phyloP scores from a whole-genome alignment of 2,888 invertebrate species.

The Brenthis daphne region DNA sequence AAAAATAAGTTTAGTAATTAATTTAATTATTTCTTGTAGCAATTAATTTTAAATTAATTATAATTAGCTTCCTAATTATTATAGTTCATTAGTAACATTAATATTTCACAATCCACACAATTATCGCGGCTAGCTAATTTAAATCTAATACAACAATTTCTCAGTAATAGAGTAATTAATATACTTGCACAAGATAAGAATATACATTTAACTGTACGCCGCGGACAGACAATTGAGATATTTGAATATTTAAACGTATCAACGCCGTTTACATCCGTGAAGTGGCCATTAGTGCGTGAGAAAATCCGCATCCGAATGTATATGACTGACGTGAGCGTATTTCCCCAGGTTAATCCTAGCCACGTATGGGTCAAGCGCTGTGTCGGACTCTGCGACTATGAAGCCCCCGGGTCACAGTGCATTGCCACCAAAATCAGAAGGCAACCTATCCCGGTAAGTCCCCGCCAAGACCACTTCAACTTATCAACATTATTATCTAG shows the following conservation, averaged over 20 bases:
- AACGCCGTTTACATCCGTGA: conserved; percentile 50
- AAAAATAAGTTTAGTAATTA: neutral
- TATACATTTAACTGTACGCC: neutral
- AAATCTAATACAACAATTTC: conserved; percentile 23
- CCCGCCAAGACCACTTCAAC: neutral
- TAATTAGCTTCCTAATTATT: neutral
- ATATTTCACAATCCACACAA: conserved; percentile 20
- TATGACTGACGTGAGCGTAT: conserved; percentile 49
- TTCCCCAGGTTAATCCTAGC: conserved; percentile 72
- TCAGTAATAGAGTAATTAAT: conserved; percentile 25
- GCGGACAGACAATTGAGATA: conserved; percentile 1
- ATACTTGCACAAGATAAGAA: conserved; percentile 13
- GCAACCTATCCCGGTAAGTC: conserved; percentile 68
- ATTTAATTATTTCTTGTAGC: neutral
- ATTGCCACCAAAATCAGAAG: conserved; percentile 55
- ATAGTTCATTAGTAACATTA: neutral
- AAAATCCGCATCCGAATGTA: conserved; percentile 56
- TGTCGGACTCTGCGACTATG: conserved; percentile 70
- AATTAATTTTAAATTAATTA: neutral
- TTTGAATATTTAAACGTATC: conserved; percentile 40
- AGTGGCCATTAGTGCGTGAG: conserved; percentile 60
- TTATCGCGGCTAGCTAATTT: conserved; percentile 17
- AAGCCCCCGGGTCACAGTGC: conserved; percentile 59
- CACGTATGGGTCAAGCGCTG: conserved; percentile 75
- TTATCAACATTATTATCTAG: neutral